Evolutionary conservation across 2,888 invertebrate genomes (phyloP).

Genomic region (Emmelina monodactyla): DNA sequence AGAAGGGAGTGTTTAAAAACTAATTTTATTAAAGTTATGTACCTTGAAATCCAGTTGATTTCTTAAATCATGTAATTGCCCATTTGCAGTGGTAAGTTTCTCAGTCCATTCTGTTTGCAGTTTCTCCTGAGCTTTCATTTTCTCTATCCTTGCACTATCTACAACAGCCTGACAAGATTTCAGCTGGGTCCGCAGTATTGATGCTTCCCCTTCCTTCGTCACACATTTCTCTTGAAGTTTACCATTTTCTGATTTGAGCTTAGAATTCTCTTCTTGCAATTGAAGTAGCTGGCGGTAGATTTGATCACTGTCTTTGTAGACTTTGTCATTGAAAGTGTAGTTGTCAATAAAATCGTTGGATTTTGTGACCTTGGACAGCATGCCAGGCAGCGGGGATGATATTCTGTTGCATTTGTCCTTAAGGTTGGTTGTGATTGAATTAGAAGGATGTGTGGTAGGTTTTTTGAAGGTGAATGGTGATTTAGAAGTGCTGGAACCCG

Average conservation of each 20-base stretch:
- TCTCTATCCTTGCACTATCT: constrained; percentile 49
- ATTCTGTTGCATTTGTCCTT: constrained; percentile 43
- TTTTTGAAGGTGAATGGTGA: constrained; percentile 38
- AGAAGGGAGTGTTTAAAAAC: background rate
- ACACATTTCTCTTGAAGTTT: constrained; percentile 55
- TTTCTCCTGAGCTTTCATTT: constrained; percentile 48
- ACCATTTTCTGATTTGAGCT: constrained; percentile 49
- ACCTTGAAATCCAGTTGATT: constrained; percentile 68
- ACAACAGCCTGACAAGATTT: constrained; percentile 47
- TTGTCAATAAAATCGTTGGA: constrained; percentile 27
- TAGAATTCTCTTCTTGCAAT: constrained; percentile 46
- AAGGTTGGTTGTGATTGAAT: constrained; percentile 29
- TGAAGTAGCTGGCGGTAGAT: constrained; percentile 39
- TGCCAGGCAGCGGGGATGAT: constrained; percentile 47
- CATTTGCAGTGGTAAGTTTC: constrained; percentile 41
- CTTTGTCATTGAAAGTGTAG: constrained; percentile 36
- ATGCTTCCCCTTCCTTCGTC: constrained; percentile 65
- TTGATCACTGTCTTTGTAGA: constrained; percentile 34
- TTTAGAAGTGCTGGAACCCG: constrained; percentile 35
- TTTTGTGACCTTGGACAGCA: constrained; percentile 29
- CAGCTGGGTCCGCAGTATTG: constrained; percentile 61
- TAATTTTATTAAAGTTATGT: constrained; percentile 1
- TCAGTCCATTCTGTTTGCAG: constrained; percentile 59
- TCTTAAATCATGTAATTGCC: constrained; percentile 46
- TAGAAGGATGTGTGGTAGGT: constrained; percentile 26